phyloP scores from a whole-genome alignment of 1,140 invertebrate species.

The Habropoda laboriosa region DNA sequence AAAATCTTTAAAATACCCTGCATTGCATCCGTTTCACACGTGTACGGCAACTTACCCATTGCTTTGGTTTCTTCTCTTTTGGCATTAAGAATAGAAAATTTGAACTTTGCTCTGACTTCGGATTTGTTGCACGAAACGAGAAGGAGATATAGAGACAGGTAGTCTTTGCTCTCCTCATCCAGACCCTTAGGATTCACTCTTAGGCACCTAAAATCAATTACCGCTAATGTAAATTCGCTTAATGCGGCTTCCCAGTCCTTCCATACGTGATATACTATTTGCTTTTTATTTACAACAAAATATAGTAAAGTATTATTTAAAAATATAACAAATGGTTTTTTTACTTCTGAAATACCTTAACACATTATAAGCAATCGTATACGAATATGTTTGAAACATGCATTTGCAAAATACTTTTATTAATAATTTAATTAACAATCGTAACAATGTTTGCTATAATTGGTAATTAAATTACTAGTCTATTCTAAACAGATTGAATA shows the following conservation, averaged over 20 bases:
- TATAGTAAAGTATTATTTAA: no score
- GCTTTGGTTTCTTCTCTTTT: slow-evolving; percentile 99
- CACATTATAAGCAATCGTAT: no score
- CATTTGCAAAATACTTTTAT: no score
- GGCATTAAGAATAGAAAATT: slow-evolving; percentile 99
- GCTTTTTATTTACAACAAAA: neutral
- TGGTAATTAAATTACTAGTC: no score
- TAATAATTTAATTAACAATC: no score
- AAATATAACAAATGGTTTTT: no score
- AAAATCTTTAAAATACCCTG: slow-evolving; percentile 58
- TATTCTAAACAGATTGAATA: no score
- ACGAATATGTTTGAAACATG: no score
- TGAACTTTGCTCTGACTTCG: slow-evolving; percentile 99
- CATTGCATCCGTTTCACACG: slow-evolving; percentile 34
- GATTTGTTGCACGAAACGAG: slow-evolving; percentile 99
- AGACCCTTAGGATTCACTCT: slow-evolving; percentile 99
- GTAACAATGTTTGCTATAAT: no score
- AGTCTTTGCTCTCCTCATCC: slow-evolving; percentile 99
- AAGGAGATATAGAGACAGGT: slow-evolving; percentile 98
- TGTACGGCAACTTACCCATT: slow-evolving; percentile 89
- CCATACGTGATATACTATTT: no score
- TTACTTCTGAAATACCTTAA: no score
- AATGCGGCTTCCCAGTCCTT: neutral
- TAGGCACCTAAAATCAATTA: slow-evolving; percentile 89
- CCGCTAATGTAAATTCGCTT: slow-evolving; percentile 33